Percentiles rank a stretch among this genome's conserved stretches.
Conservation (phyloP, 2,113 vertebrate genomes). For the Gorsachius goisagi region DNA sequence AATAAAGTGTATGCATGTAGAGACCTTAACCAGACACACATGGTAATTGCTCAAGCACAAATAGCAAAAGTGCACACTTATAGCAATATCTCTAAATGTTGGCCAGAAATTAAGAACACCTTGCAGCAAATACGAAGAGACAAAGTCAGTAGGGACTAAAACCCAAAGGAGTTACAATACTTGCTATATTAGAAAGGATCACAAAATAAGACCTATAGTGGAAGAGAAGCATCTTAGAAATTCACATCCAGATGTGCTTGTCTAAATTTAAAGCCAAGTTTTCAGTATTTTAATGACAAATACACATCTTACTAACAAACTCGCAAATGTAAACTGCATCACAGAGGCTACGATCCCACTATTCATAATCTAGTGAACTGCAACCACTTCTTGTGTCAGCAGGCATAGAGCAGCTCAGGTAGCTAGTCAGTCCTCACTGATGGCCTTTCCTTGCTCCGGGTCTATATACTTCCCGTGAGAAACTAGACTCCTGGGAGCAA, state of each 20-base stretch:
- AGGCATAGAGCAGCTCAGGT: not conserved
- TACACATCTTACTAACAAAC: not conserved
- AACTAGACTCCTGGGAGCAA: not conserved
- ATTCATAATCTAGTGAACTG: not conserved
- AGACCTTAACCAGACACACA: not conserved
- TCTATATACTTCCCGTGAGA: not conserved
- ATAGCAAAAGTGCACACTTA: not conserved
- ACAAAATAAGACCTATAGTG: not conserved
- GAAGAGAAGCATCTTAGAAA: not conserved
- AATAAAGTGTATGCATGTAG: not conserved
- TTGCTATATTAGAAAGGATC: not conserved
- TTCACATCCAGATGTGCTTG: not conserved
- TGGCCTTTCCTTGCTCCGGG: not conserved
- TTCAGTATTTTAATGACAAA: not conserved
- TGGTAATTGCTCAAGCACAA: not conserved
- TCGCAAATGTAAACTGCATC: not conserved
- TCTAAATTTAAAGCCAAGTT: not conserved
- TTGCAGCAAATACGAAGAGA: not conserved
- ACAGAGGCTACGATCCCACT: not conserved
- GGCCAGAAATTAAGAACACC: not conserved
- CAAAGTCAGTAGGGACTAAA: not conserved
- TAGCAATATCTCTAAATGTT: not conserved
- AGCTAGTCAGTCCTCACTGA: not conserved
- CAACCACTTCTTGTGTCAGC: not conserved
- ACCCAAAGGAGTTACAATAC: not conserved